phyloP scores from a whole-genome alignment of 2,113 vertebrate species.

The Phodopus roborovskii region DNA sequence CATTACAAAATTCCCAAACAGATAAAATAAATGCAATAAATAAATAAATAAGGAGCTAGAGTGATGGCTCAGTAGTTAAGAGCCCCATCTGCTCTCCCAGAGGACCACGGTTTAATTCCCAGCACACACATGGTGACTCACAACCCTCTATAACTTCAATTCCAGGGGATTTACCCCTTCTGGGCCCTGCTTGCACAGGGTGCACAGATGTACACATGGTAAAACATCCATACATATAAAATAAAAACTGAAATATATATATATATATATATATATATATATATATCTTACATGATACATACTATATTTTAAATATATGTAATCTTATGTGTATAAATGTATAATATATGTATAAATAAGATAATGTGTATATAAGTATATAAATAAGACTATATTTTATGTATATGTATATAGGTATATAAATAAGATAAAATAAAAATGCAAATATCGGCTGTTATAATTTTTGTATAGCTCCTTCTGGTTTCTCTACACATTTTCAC shows the following conservation, averaged over 20 bases:
- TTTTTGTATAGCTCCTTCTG: background rate
- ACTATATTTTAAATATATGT: background rate
- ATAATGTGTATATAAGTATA: background rate
- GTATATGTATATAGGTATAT: background rate
- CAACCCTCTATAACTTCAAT: background rate
- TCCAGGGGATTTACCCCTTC: background rate
- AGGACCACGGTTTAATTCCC: background rate
- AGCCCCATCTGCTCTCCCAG: background rate
- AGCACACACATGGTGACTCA: background rate
- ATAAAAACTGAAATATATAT: background rate
- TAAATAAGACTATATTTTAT: background rate
- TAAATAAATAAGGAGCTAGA: background rate
- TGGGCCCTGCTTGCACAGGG: background rate
- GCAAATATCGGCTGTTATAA: background rate
- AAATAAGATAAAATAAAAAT: constrained; percentile 6
- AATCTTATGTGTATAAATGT: background rate
- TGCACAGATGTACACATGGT: background rate
- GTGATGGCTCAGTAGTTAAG: background rate
- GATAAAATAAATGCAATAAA: background rate
- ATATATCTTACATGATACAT: background rate
- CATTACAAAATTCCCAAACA: background rate
- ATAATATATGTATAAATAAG: background rate
- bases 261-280: background rate
- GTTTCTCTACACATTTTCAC: background rate
- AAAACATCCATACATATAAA: background rate